These are phyloP conservation scores for Gambusia yucatana DNA, from an alignment of 2,797 vertebrate genomes.

Conservation along the genomic window DNA sequence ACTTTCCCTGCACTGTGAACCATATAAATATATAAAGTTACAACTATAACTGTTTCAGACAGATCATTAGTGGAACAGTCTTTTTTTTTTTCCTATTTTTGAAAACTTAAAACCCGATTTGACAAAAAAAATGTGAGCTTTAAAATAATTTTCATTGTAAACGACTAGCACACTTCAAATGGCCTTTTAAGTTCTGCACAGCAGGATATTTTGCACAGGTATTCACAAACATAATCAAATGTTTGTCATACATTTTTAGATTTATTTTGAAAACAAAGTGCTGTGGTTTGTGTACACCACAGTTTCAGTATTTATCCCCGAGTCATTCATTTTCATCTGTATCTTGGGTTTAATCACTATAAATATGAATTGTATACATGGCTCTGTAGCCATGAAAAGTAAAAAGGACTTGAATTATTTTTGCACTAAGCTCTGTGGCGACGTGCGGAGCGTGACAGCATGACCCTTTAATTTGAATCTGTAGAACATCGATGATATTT, in stretches of 20 bases:
- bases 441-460: slow-evolving; percentile 59
- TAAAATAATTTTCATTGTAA: neutral
- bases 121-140: neutral
- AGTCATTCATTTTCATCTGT: slow-evolving; percentile 17
- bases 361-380: slow-evolving; percentile 40
- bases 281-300: slow-evolving; percentile 11
- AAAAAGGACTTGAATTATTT: slow-evolving; percentile 71
- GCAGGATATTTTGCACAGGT: slow-evolving; percentile 60
- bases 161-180: neutral
- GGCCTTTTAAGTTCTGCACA: slow-evolving; percentile 14
- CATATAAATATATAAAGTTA: neutral
- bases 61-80: neutral
- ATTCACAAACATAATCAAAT: slow-evolving; percentile 9
- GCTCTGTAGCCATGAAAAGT: slow-evolving; percentile 23
- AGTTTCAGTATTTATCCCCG: slow-evolving; percentile 27
- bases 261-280: slow-evolving; percentile 17
- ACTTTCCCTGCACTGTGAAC: neutral
- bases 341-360: slow-evolving; percentile 44
- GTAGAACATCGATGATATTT: slow-evolving; percentile 44
- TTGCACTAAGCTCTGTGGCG: slow-evolving; percentile 80
- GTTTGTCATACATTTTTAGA: neutral
- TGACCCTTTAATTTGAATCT: slow-evolving; percentile 82
- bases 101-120: neutral
- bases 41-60: neutral
- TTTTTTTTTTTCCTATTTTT: neutral